Evolutionary conservation across 1,140 invertebrate genomes (phyloP), one percentile per base, ranked within the genome.

Genomic region (Oreohelix idahoensis): DNA sequence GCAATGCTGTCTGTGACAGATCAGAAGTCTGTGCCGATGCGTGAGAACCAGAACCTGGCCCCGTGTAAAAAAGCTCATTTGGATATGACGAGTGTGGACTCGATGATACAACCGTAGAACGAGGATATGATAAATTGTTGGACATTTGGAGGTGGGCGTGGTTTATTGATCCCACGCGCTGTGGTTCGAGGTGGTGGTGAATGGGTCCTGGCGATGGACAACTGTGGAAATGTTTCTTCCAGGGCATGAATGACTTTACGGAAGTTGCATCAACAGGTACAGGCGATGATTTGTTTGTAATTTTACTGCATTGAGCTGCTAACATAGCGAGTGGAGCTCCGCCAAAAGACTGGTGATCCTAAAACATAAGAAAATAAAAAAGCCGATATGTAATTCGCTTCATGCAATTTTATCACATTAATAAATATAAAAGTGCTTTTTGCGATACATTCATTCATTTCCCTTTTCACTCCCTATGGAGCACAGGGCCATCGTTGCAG

Each of bases 261-360:
- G 99, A 97, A 0, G 97, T 97, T 0, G 97, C 97, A 91, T 99
- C 97, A 0, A 97, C 97, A 82, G 99, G 92, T 4, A 97, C 97
- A 0, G 97, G 97, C 53, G 98, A 97, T 13, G 97, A 97, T 84
- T 96, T 98, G 93, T 98, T 98, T 87, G 96, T 97, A 84, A 99
- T 94, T 93, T 99, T 99, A 94, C 98, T 99, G 93, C 98, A 99
- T 93, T 99, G 98, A 8, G 98, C 98, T 75, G 98, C 97, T 87
- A 99, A 93, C 97, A 99, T 98, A 79, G 98, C 97, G 91, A 99
- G 93, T 13, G 98, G 98, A 84, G 97, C 98, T 79, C 97, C 97
- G 2, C 97, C 95, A 86, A 98, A 94, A 88, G 97, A 96, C 85
- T 97, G 97, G 93, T 98, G 74, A 20, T 76, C 74, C 74, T 76